These are phyloP conservation scores for Ceramica pisi DNA, from an alignment of 2,888 invertebrate species.

Conservation along the genomic window DNA sequence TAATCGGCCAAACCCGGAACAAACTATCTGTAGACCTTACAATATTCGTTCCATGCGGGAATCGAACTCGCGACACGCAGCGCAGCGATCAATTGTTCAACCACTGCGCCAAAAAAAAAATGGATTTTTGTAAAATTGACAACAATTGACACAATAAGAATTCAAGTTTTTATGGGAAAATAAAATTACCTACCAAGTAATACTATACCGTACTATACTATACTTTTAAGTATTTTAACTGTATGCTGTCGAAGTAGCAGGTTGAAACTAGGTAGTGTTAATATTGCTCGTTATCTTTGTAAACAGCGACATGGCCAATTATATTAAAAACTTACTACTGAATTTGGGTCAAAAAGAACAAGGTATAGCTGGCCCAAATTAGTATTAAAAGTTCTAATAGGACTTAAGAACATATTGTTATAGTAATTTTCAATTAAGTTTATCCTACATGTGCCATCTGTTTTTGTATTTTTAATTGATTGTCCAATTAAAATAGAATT, in stretches of 20 bases:
- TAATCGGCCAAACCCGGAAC: too few relatives aligned
- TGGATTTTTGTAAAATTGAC: too few relatives aligned
- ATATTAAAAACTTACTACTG: not conserved
- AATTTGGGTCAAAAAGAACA: not conserved
- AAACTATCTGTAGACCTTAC: too few relatives aligned
- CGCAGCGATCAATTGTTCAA: too few relatives aligned
- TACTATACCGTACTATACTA: not conserved
- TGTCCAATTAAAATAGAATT: constrained; percentile 27
- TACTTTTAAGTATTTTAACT: not conserved
- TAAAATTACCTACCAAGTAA: not conserved
- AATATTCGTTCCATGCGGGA: too few relatives aligned
- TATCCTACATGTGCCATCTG: not conserved
- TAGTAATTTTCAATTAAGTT: not conserved
- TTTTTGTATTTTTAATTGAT: constrained; percentile 18
- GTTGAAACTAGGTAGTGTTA: not conserved
- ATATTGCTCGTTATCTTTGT: not conserved
- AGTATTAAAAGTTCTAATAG: not conserved
- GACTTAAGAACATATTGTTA: not conserved
- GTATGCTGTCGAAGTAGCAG: not conserved
- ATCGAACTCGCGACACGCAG: too few relatives aligned
- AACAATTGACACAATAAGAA: too few relatives aligned
- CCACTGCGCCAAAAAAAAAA: too few relatives aligned
- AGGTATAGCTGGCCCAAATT: not conserved
- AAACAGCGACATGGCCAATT: not conserved
- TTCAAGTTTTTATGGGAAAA: not conserved